Evolutionary conservation across 1,140 invertebrate genomes (phyloP), one percentile per base, ranked within the genome.

Genomic region (Sitobion miscanthi): DNA sequence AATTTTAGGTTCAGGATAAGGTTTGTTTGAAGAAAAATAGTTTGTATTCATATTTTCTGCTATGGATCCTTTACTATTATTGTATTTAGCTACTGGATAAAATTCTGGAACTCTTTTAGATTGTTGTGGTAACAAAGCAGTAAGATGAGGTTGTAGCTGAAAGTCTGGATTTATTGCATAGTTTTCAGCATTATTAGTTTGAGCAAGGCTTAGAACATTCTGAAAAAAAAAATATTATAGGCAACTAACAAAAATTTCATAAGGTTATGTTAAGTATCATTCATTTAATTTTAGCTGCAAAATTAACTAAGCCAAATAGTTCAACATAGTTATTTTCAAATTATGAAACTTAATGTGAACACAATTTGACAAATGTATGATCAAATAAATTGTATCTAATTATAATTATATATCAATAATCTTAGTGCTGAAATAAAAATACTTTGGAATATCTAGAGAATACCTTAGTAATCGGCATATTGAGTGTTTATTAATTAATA

Each of bases 91-190:
- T 86, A 86, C 82, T 54, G 49, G 52, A 42, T 85, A 54, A 20
- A 57, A 8, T 45, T 93, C 91, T 85, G 69, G 82, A 54, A 86
- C 62, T 30, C 8, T 83, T 54, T 93, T 93, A 25, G 91, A 83
- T 85, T 93, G 91, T 47, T 93, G 91, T 30, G 91, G 69, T 93
- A 93, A 85, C 17, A 93, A 86, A 54, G 82, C 91, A 85, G 91
- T 93, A 52, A 93, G 77, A 86, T 93, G 91, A 45, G 91, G 91
- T 86, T 93, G 91, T n/a, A 93, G 14, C 49, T 93, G 91, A 85
- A 85, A 93, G 38, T 93, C 91, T 93, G 91, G 91, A 85, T 93
- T 93, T 35, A 85, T 86, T 85, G 91, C 7, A 54, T 93, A 93
- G n/a, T 93, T 93, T 57, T 93, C 91, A 93, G 91, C 47, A 20